Percentiles rank a stretch among this genome's conserved stretches.
Evolutionary conservation across 2,888 invertebrate genomes (phyloP).

Genomic region (Heteropelma amictum): DNA sequence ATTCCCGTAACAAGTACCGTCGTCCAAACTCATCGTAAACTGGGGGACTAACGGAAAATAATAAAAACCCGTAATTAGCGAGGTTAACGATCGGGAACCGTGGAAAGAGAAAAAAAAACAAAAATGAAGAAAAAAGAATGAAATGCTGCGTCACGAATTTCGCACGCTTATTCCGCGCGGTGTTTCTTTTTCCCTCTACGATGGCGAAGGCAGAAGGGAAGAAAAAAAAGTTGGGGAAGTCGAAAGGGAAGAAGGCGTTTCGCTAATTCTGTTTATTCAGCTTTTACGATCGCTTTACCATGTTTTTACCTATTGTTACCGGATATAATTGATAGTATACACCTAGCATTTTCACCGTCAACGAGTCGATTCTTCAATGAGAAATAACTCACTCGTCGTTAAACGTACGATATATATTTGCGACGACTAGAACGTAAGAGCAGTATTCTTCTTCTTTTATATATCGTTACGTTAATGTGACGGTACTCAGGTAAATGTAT

Average conservation of each 20-base stretch:
- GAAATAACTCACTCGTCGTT: neutral
- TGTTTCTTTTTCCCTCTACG: neutral
- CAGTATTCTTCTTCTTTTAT: too few relatives aligned
- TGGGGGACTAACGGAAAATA: conserved; percentile 31
- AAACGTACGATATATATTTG: too few relatives aligned
- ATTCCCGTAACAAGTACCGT: conserved; percentile 46
- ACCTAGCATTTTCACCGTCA: neutral
- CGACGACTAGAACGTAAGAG: too few relatives aligned
- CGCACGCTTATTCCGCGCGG: conserved; percentile 3
- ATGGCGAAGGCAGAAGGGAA: neutral
- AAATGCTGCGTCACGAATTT: conserved; percentile 47
- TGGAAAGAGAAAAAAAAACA: conserved; percentile 24
- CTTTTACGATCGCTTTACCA: neutral
- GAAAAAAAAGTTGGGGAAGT: neutral
- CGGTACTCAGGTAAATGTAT: too few relatives aligned
- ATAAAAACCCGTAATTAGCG: conserved; percentile 57
- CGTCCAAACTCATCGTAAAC: conserved; percentile 50
- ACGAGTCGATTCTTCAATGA: neutral
- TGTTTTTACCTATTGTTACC: neutral
- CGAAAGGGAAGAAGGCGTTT: neutral
- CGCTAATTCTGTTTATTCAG: neutral
- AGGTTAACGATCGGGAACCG: conserved; percentile 51
- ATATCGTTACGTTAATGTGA: too few relatives aligned
- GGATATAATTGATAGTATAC: neutral
- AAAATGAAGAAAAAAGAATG: conserved; percentile 22